Evolutionary conservation across 1,140 invertebrate genomes (phyloP), one percentile per base, ranked within the genome.

Genomic region (Neelides sp.): DNA sequence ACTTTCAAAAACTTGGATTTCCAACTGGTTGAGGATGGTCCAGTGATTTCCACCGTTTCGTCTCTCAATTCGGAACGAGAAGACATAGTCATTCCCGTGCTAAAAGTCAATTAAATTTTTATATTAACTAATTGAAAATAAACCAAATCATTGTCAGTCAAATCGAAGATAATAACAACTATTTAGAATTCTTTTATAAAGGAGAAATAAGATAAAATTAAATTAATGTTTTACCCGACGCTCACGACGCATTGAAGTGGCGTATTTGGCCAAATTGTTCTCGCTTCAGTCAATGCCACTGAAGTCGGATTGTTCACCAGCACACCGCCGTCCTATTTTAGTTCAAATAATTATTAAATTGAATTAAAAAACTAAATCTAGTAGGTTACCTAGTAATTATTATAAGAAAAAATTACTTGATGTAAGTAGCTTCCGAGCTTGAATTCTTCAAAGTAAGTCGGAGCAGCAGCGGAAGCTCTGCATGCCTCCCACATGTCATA

Each of bases 381-480:
- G 10, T 23, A 44, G 20, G 19, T 23, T 5, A 52, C 62, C 60
- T 63, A 61, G 19, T 20, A 44, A 52, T n/a, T 40, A 48, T 27
- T 20, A 30, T 19, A 34, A 24, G 30, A 7, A 44, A 46, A 19
- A 51, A 19, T 5, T 45, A 86, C 84, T 71, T 89, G 83, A 67
- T 90, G 85, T 55, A 91, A 66, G 62, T 77, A 73, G 23, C 82
- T 78, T 44, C 78, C 79, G 15, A 84, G 69, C 58, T 76, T 74
- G 61, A 83, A 89, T 65, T 92, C 87, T 64, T 87, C 79, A 70
- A 92, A 95, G 70, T 92, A 92, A 0, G 84, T 85, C 2, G 91
- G 91, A 17, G 91, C 91, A 41, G 91, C 89, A 34, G 88, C 84
- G 7, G 88, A 92, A 8, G 89, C 90, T 63, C 89, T 69, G 3